phyloP scores from a whole-genome alignment of 2,888 invertebrate species.

The Andricus quercusramuli region DNA sequence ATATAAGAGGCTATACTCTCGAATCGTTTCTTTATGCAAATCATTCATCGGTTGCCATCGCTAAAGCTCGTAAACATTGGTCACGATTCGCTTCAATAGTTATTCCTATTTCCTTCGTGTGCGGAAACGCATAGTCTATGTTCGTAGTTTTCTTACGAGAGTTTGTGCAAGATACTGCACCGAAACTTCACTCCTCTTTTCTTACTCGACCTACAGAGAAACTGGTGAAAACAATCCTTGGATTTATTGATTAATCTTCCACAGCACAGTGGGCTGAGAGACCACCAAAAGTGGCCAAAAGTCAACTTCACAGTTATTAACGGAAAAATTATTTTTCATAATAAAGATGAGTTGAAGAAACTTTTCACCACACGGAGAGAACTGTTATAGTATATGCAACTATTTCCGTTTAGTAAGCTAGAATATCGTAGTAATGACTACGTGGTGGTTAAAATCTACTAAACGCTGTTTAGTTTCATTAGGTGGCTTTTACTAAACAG shows the following conservation, averaged over 20 bases:
- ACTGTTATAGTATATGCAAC: too few species aligned
- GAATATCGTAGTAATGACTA: too few species aligned
- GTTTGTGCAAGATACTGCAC: not conserved
- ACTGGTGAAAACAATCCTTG: conserved; percentile 24
- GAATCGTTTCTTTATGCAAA: conserved; percentile 47
- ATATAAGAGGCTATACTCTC: conserved; percentile 33
- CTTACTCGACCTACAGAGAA: conserved; percentile 1
- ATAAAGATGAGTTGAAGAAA: too few species aligned
- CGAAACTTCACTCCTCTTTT: conserved; percentile 3
- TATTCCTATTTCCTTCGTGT: conserved; percentile 61
- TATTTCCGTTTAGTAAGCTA: too few species aligned
- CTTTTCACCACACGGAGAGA: too few species aligned
- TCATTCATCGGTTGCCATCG: conserved; percentile 43
- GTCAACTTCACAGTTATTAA: too few species aligned
- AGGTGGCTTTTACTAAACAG: too few species aligned
- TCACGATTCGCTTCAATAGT: conserved; percentile 56
- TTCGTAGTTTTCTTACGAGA: conserved; percentile 11
- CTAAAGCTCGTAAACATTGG: conserved; percentile 61
- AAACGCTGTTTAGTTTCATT: too few species aligned
- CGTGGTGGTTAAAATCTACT: too few species aligned
- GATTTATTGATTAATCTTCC: not conserved
- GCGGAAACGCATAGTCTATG: conserved; percentile 8
- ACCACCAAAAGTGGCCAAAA: too few species aligned
- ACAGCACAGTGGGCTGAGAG: too few species aligned
- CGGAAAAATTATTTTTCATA: too few species aligned